These are phyloP conservation scores for Furnarius figulus DNA, from an alignment of 2,113 vertebrate species.

Conservation along the genomic window DNA sequence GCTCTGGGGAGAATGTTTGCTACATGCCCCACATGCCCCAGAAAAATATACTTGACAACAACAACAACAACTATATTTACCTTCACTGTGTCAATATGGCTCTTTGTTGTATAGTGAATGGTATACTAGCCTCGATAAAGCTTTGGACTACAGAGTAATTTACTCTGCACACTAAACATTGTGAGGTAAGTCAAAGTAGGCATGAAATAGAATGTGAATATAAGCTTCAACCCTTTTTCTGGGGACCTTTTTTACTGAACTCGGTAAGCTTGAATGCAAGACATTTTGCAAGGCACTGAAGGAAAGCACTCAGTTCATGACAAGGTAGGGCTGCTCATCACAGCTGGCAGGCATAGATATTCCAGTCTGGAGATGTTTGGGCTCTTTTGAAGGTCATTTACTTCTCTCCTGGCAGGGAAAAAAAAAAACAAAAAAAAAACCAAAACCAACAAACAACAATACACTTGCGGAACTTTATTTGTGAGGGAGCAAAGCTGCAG, in stretches of 20 bases:
- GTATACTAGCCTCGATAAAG: not conserved
- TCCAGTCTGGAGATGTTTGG: not conserved
- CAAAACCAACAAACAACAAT: not conserved
- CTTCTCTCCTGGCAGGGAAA: not conserved
- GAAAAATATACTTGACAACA: not conserved
- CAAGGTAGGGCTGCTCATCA: not conserved
- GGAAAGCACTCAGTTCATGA: not conserved
- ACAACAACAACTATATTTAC: not conserved
- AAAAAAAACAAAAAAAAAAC: too few relatives aligned
- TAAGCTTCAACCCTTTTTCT: not conserved
- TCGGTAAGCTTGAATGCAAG: not conserved
- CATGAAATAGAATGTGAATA: not conserved
- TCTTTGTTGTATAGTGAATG: not conserved
- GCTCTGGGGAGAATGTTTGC: not conserved
- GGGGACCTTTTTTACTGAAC: not conserved
- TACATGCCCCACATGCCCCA: not conserved
- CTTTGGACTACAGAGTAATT: not conserved
- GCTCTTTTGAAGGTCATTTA: not conserved
- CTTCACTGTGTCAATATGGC: not conserved
- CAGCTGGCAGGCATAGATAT: not conserved
- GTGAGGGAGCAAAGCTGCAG: not conserved
- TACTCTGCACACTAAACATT: not conserved
- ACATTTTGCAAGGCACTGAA: not conserved
- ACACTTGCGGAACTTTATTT: not conserved
- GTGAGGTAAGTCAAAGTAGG: not conserved